These are phyloP conservation scores for Trichogramma dendrolimi DNA, from an alignment of 2,888 invertebrate species.

Conservation along the genomic window DNA sequence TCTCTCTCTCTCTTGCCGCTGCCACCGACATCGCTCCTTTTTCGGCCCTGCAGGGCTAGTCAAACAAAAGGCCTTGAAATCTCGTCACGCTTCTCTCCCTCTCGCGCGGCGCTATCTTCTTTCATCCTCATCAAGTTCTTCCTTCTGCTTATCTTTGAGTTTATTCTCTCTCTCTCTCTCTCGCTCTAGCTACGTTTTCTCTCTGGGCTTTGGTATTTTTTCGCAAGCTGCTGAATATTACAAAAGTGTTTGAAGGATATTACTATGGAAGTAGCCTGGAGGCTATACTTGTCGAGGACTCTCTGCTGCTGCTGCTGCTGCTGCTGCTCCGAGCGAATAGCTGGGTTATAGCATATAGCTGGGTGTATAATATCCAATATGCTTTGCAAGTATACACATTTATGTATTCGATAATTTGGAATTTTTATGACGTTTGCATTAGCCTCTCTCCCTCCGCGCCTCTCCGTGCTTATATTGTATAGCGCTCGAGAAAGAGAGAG, in stretches of 20 bases:
- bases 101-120: slow-evolving; percentile 9
- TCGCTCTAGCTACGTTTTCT: too few species aligned
- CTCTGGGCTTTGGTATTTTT: too few species aligned
- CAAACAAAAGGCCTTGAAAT: slow-evolving; percentile 45
- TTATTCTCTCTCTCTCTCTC: slow-evolving; percentile 11
- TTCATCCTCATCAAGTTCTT: slow-evolving; percentile 23
- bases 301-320: too few species aligned
- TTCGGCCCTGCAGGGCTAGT: slow-evolving; percentile 32
- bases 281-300: slow-evolving; percentile 17
- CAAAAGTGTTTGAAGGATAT: slow-evolving; percentile 19
- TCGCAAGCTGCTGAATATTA: slow-evolving; percentile 13
- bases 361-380: too few species aligned
- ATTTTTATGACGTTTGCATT: too few species aligned
- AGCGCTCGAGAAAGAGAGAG: too few species aligned
- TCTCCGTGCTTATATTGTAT: too few species aligned
- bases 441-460: too few species aligned
- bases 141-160: slow-evolving; percentile 26
- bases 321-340: too few species aligned
- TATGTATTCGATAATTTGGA: too few species aligned
- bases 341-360: too few species aligned
- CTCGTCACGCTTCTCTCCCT: slow-evolving; percentile 13
- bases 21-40: slow-evolving; percentile 27
- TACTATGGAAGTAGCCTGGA: slow-evolving; percentile 3
- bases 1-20: not conserved
- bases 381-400: too few species aligned